phyloP scores from a whole-genome alignment of 2,797 vertebrate species.

The Myioborus miniatus region DNA sequence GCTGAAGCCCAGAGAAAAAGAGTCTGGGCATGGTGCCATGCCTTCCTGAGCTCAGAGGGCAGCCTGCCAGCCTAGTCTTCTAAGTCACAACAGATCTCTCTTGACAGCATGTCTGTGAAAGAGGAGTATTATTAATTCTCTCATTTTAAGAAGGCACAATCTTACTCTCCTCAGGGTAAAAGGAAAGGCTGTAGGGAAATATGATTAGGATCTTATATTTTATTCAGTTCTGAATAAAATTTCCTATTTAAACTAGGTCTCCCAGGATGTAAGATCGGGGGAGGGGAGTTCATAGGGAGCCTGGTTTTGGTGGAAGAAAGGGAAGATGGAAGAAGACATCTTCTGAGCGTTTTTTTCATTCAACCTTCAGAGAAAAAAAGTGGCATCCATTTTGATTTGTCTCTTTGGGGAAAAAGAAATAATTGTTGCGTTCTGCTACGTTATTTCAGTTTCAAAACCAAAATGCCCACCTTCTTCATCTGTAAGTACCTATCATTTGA shows the following conservation, averaged over 20 bases:
- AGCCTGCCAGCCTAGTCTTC: conserved; percentile 39
- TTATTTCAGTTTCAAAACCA: not conserved
- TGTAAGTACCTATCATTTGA: not conserved
- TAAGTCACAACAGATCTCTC: not conserved
- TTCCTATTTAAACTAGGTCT: conserved; percentile 13
- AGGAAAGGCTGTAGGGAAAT: not conserved
- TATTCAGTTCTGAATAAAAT: conserved; percentile 14
- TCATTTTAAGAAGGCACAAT: not conserved
- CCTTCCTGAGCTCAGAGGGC: conserved; percentile 19
- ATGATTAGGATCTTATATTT: not conserved
- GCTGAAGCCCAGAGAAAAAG: not conserved
- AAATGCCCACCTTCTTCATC: not conserved
- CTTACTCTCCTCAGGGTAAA: not conserved
- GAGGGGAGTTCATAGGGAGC: not conserved
- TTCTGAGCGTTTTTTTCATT: not conserved
- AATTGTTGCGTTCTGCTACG: not conserved
- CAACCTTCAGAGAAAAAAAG: not conserved
- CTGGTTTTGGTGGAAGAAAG: not conserved
- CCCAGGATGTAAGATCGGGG: not conserved
- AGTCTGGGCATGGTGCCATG: conserved; percentile 40
- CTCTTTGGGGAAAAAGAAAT: not conserved
- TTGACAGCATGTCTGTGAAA: not conserved
- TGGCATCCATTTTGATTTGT: not conserved
- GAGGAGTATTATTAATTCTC: not conserved
- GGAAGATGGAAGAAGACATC: not conserved